Evolutionary conservation across 2,888 invertebrate species (phyloP).

Genomic region (Mythimna impura): DNA sequence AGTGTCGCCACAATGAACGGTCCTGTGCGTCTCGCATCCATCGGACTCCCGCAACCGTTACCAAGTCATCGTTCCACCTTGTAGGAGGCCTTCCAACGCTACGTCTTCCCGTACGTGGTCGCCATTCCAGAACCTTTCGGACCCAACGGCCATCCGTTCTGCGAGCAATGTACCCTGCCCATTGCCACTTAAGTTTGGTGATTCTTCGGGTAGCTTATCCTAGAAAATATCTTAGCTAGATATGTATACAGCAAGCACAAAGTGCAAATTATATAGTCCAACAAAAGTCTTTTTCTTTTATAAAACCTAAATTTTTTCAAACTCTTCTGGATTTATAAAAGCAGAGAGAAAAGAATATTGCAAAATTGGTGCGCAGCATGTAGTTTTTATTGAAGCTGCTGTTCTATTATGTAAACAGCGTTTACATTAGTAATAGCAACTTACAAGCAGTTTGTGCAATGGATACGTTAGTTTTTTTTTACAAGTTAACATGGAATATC

Average conservation of each 20-base stretch:
- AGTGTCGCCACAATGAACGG: too few species aligned
- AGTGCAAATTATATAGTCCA: neutral
- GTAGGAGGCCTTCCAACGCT: too few species aligned
- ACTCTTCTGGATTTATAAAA: conserved; percentile 10
- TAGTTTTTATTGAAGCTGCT: conserved; percentile 15
- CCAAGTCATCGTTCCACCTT: too few species aligned
- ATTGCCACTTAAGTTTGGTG: too few species aligned
- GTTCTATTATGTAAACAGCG: conserved; percentile 26
- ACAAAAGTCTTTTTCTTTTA: neutral
- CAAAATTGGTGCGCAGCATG: neutral
- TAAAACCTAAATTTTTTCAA: neutral
- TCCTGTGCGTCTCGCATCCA: too few species aligned
- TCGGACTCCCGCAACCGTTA: too few species aligned
- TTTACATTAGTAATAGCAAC: neutral
- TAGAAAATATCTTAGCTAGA: too few species aligned
- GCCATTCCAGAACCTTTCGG: too few species aligned
- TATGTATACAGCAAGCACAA: neutral
- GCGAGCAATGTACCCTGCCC: too few species aligned
- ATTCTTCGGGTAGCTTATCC: too few species aligned
- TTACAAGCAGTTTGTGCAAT: conserved; percentile 9
- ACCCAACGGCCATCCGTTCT: too few species aligned
- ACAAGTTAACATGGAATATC: neutral
- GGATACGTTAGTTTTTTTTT: neutral
- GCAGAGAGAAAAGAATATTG: neutral
- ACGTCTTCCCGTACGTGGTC: too few species aligned